Percentiles rank a stretch among this genome's conserved stretches.
phyloP scores from a whole-genome alignment of 2,888 invertebrate species.

The Dioctria linearis region DNA sequence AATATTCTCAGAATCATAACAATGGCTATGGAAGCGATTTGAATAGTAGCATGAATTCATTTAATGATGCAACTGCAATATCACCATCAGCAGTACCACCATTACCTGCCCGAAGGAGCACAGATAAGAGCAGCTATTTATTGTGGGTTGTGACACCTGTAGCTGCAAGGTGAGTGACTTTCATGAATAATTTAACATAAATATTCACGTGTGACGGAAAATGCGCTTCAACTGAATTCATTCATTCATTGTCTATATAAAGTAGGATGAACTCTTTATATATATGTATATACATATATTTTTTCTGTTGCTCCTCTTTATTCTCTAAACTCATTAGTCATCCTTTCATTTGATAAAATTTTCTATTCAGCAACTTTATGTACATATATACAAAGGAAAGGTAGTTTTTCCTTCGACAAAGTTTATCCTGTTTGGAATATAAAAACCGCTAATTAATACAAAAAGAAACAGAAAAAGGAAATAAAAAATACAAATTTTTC shows the following conservation, averaged over 20 bases:
- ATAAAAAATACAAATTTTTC: no score
- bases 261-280: background rate
- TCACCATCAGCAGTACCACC: background rate
- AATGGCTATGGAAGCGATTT: slow-evolving; percentile 54
- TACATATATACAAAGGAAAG: no score
- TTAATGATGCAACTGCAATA: slow-evolving; percentile 6
- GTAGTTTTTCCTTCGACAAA: no score
- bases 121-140: slow-evolving; percentile 62
- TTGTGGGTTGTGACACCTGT: slow-evolving; percentile 71
- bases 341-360: background rate
- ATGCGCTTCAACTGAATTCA: slow-evolving; percentile 55
- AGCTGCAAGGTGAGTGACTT: slow-evolving; percentile 68
- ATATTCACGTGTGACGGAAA: slow-evolving; percentile 6
- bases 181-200: slow-evolving; percentile 61
- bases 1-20: slow-evolving; percentile 39
- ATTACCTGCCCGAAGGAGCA: slow-evolving; percentile 33
- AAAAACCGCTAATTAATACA: no score
- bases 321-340: background rate
- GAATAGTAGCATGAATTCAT: slow-evolving; percentile 48
- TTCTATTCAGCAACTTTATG: no score
- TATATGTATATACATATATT: no score
- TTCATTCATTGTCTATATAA: slow-evolving; percentile 55
- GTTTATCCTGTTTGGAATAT: no score
- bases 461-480: no score
- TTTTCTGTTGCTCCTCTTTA: background rate